A percentile compares a stretch with the other conserved stretches of the same genome.
Conservation (phyloP, 2,113 vertebrate genomes). For the Cromileptes altivelis region DNA sequence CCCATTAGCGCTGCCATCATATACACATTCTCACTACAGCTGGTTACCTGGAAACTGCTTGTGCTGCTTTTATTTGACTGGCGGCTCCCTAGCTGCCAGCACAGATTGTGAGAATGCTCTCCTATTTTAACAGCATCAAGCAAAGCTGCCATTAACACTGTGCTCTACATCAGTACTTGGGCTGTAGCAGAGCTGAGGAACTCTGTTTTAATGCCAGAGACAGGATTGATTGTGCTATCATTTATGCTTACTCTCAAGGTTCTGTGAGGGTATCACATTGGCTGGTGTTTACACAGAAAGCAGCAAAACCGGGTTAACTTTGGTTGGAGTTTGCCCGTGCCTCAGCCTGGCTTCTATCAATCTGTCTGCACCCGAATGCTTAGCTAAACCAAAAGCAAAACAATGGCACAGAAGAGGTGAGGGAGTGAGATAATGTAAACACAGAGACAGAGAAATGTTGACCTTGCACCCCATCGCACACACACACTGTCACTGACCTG, state of each 20-base stretch:
- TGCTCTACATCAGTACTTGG: conserved; percentile 17
- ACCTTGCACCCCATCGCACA: conserved; percentile 50
- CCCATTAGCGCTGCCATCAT: conserved; percentile 70
- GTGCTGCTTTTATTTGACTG: conserved; percentile 66
- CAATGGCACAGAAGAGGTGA: conserved; percentile 54
- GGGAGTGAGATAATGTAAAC: conserved; percentile 68
- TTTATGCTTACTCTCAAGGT: conserved; percentile 15
- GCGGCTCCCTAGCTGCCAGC: conserved; percentile 28
- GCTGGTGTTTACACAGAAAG: conserved; percentile 44
- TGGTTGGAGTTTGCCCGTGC: conserved; percentile 45
- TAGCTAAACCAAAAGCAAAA: conserved; percentile 65
- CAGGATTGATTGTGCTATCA: conserved; percentile 18
- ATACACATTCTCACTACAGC: conserved; percentile 53
- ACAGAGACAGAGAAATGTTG: conserved; percentile 64
- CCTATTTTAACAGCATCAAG: conserved; percentile 33
- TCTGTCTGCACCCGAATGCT: conserved; percentile 71
- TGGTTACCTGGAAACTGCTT: conserved; percentile 76
- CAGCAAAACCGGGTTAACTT: conserved; percentile 27
- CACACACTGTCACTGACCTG: conserved; percentile 44
- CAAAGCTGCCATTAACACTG: conserved; percentile 35
- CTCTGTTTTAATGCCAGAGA: conserved; percentile 2
- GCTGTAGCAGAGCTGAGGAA: conserved; percentile 10
- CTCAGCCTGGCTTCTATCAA: conserved; percentile 75
- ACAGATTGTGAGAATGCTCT: conserved; percentile 21
- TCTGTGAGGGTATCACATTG: conserved; percentile 35